Evolutionary conservation across 2,888 invertebrate species (phyloP).

Genomic region (Drosophila emarginata): DNA sequence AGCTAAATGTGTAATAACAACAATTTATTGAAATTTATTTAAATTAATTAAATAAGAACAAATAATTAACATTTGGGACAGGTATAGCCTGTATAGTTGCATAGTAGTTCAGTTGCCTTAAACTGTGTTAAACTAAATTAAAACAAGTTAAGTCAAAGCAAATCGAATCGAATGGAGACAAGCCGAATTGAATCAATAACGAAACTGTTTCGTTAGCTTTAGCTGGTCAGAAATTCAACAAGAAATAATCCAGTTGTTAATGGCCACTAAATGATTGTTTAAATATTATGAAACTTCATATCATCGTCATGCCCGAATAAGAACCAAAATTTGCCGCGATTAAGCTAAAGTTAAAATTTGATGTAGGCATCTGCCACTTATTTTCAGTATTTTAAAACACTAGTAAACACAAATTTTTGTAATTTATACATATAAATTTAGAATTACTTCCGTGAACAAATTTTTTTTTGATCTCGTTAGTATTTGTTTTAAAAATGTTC

Average conservation of each 20-base stretch:
- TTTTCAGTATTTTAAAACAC: constrained; percentile 4
- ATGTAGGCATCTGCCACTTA: constrained; percentile 2
- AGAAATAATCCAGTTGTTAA: constrained; percentile 9
- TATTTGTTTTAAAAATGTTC: too few relatives aligned
- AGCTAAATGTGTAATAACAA: background rate
- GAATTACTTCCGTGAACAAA: too few relatives aligned
- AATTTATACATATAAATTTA: background rate
- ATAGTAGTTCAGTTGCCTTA: background rate
- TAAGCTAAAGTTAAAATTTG: constrained; percentile 1
- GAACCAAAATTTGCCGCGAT: background rate
- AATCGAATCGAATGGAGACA: background rate
- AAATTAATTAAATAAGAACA: constrained; percentile 7
- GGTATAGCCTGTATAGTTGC: background rate
- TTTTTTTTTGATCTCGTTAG: too few relatives aligned
- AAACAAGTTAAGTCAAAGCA: background rate
- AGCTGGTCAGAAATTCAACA: constrained; percentile 11
- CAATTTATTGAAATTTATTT: background rate
- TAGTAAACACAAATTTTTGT: background rate
- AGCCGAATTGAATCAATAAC: background rate
- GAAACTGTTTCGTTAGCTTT: constrained; percentile 5
- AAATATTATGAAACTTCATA: constrained; percentile 27
- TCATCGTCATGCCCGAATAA: constrained; percentile 7
- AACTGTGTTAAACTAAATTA: background rate
- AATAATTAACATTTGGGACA: background rate
- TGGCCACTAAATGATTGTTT: constrained; percentile 28